phyloP scores from a whole-genome alignment of 2,888 invertebrate species.

The Cabera pusaria region DNA sequence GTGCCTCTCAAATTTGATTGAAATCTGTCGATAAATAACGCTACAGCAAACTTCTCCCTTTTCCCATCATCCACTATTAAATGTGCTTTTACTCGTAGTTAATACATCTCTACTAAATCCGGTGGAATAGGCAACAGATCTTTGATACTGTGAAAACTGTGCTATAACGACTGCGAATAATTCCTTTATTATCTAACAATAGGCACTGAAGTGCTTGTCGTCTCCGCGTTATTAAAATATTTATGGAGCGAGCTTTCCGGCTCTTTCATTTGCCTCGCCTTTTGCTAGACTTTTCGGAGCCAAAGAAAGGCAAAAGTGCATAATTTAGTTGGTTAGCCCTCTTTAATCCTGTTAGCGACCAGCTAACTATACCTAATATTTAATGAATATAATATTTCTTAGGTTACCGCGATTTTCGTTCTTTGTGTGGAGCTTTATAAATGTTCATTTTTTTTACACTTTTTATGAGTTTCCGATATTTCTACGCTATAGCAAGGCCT shows the following conservation, averaged over 20 bases:
- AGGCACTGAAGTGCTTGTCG: slow-evolving; percentile 34
- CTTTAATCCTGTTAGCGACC: slow-evolving; percentile 15
- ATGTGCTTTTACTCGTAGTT: too few species aligned
- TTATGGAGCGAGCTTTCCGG: slow-evolving; percentile 36
- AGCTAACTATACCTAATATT: slow-evolving; percentile 12
- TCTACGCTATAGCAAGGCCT: too few species aligned
- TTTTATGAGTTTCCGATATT: slow-evolving; percentile 1
- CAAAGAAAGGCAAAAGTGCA: slow-evolving; percentile 29
- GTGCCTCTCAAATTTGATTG: too few species aligned
- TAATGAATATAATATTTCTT: too few species aligned
- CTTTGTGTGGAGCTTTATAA: too few species aligned
- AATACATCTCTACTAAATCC: too few species aligned
- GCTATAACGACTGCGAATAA: slow-evolving; percentile 31
- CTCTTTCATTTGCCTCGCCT: slow-evolving; percentile 35
- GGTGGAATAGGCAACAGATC: too few species aligned
- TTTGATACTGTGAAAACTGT: slow-evolving; percentile 3
- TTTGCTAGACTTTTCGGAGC: slow-evolving; percentile 35
- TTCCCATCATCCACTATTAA: too few species aligned
- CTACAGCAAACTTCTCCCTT: too few species aligned
- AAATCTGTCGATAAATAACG: too few species aligned
- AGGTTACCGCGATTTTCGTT: too few species aligned
- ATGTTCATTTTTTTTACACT: too few species aligned
- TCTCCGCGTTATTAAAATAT: slow-evolving; percentile 39
- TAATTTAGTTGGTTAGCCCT: slow-evolving; percentile 27
- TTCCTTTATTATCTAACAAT: slow-evolving; percentile 40